These are phyloP conservation scores for Hypocryptadius cinnamomeus DNA, from an alignment of 2,113 vertebrate genomes.

Conservation along the genomic window DNA sequence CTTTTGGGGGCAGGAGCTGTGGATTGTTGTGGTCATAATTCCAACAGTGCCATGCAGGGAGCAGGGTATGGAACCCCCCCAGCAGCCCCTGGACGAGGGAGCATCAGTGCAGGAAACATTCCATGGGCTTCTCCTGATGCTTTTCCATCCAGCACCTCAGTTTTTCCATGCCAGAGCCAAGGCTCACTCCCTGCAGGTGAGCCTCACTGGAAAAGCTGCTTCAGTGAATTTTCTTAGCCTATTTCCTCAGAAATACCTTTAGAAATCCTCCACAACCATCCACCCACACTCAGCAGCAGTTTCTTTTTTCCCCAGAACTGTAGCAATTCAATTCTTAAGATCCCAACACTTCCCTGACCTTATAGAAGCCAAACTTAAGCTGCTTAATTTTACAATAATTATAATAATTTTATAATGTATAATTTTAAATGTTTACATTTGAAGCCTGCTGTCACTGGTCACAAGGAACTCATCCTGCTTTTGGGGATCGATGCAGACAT, in stretches of 20 bases:
- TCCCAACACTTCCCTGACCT: not conserved
- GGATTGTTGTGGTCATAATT: not conserved
- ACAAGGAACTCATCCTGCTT: not conserved
- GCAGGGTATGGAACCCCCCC: fast-evolving
- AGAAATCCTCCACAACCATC: not conserved
- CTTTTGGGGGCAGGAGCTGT: not conserved
- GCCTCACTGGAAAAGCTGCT: not conserved
- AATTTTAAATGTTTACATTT: not conserved
- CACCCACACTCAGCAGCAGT: not conserved
- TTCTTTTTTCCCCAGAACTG: not conserved
- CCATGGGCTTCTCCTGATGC: not conserved
- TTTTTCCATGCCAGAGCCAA: not conserved
- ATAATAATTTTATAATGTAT: not conserved
- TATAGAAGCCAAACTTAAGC: not conserved
- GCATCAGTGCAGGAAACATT: not conserved
- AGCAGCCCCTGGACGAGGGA: not conserved
- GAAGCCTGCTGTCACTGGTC: not conserved
- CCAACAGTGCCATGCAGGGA: not conserved
- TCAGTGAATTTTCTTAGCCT: not conserved
- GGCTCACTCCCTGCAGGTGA: not conserved
- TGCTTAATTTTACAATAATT: not conserved
- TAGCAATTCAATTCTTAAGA: fast-evolving
- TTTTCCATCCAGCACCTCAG: not conserved
- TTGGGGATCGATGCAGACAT: not conserved
- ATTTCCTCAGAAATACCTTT: not conserved